Base-by-base conservation (phyloP, 2,113 vertebrate species). In the Thamnaconus septentrionalis region DNA sequence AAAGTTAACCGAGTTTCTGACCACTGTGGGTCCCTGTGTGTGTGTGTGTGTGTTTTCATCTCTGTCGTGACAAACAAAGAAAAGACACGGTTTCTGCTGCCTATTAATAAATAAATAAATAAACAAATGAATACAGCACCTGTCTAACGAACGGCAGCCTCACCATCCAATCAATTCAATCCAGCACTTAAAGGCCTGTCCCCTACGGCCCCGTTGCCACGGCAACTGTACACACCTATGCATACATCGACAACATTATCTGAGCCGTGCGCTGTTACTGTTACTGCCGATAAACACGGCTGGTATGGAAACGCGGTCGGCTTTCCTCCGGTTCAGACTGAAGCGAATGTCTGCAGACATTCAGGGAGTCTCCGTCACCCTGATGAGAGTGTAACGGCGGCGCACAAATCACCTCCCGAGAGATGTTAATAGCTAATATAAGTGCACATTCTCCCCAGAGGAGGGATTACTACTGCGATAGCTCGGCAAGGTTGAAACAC, bases 121-220 rank as follows among this genome's bases (percentile, higher is more conserved):
- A n/a, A 50, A n/a, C 48, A n/a, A 50, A 10, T 4, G 48, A 50
- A 50, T 11, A 4, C 9, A 50, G 10, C 64, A 75, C 65, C 73
- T 77, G 59, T 51, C 12, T 56, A 75, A 78, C 68, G 49, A 80
- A 64, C 3, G n/a, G 49, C 53, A 64, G 51, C 58, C 41, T 10
- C 31, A 41, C 4, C 12, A 53, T 42, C 50, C 79, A 74, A 82
- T 83, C 75, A 69, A 4, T 42, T 50, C 79, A 74, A 82, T 83
- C 75, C 66, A 4, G 4, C 73, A 44, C 60, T 57, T 47, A 42
- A 39, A 53, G 70, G 51, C 50, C 12, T n/a, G 50, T 40, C 59
- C 75, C 65, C 63, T 57, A 43, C 71, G 43, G 61, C 52, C 58
- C 9, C 51, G 75, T 84, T 66, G 46, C 82, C 53, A 10, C 69